A percentile compares a stretch with the other conserved stretches of the same genome.
Evolutionary conservation across 2,888 invertebrate genomes (phyloP).

Genomic region (Meteorus cinctellus): DNA sequence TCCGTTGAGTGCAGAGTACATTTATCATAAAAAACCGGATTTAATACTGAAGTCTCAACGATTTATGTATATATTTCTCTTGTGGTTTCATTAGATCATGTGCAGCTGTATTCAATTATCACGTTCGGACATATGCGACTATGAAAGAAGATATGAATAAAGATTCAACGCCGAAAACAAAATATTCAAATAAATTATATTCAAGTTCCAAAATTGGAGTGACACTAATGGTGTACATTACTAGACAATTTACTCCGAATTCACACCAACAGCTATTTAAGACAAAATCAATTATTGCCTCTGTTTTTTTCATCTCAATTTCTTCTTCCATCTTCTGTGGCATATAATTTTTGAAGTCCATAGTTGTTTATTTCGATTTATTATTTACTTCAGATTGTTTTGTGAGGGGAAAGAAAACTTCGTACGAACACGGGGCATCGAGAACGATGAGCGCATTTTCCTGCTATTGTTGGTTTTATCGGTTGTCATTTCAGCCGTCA

Average conservation of each 20-base stretch:
- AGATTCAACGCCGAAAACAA: background rate
- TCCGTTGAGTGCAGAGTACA: background rate
- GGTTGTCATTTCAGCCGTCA: background rate
- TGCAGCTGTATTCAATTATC: background rate
- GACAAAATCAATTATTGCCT: background rate
- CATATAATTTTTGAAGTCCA: conserved; percentile 1
- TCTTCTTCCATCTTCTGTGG: background rate
- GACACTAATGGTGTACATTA: background rate
- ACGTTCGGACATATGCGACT: no score
- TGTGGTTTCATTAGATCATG: conserved; percentile 25
- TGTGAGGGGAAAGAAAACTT: conserved; percentile 50
- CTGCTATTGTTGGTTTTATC: background rate
- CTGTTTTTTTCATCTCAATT: background rate
- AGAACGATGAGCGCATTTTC: conserved; percentile 13
- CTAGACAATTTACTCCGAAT: background rate
- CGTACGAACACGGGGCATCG: conserved; percentile 43
- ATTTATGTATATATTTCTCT: conserved; percentile 6
- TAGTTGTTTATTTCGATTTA: background rate
- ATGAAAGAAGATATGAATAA: background rate
- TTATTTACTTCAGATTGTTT: conserved; percentile 44
- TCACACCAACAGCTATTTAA: conserved; percentile 19
- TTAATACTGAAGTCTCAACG: background rate
- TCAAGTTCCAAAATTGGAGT: background rate
- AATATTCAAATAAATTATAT: background rate
- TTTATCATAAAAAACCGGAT: background rate